Evolutionary conservation across 2,113 vertebrate genomes (phyloP).

Genomic region (Formicarius rufipectus): DNA sequence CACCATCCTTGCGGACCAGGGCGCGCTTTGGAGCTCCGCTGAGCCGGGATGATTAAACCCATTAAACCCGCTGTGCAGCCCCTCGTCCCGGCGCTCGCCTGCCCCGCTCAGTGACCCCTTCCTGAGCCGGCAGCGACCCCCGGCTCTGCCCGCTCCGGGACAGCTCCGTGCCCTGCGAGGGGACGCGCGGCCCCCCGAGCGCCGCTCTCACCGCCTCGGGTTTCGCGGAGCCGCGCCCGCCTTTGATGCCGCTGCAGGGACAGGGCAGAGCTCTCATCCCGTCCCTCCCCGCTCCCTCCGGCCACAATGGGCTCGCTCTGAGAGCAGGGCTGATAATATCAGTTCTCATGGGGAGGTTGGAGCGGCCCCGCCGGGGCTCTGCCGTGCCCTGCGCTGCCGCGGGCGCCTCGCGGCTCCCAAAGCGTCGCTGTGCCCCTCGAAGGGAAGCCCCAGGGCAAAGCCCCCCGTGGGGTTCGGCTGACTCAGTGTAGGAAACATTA

Average conservation of each 20-base stretch:
- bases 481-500: no score
- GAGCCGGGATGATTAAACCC: neutral
- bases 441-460: no score
- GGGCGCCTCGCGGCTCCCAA: no score
- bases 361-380: neutral
- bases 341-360: neutral
- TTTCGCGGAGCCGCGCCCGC: slow-evolving; percentile 6
- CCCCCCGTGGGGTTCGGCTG: no score
- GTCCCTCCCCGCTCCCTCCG: neutral
- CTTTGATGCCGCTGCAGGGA: no score
- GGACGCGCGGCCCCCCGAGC: neutral
- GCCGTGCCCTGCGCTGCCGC: no score
- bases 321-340: slow-evolving; percentile 43
- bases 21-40: neutral
- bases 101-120: neutral
- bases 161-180: neutral
- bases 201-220: neutral
- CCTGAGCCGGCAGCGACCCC: neutral
- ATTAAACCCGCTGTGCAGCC: no score
- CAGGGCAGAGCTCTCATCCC: no score
- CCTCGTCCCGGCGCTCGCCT: neutral
- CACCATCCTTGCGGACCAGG: neutral
- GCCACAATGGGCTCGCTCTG: slow-evolving; percentile 12
- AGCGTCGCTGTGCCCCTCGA: no score
- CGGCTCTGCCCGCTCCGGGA: neutral